Conservation (phyloP, 1,140 invertebrate species). For the Cyclina sinensis region DNA sequence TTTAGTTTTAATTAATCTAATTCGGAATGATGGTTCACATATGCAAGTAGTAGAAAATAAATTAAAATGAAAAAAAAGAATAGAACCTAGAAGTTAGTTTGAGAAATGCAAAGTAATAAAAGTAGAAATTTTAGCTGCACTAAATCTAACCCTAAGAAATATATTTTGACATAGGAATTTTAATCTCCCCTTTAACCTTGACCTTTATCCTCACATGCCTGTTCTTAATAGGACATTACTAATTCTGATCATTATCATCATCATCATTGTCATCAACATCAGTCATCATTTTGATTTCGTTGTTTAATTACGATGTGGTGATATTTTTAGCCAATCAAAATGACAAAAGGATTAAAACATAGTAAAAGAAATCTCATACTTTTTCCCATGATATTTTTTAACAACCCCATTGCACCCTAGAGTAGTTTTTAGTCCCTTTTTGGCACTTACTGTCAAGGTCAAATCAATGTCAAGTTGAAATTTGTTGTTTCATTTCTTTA, state of each 20-base stretch:
- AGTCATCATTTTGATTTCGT: conserved; percentile 50
- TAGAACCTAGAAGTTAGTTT: conserved; percentile 14
- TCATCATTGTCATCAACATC: conserved; percentile 58
- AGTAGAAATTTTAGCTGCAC: conserved; percentile 30
- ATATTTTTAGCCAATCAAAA: conserved; percentile 50
- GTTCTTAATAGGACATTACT: not conserved
- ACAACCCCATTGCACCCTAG: conserved; percentile 46
- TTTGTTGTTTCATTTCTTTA: not conserved
- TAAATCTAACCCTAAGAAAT: conserved; percentile 10
- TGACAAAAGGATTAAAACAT: not conserved
- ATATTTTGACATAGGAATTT: conserved; percentile 13
- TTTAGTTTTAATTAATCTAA: not conserved
- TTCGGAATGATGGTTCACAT: not conserved
- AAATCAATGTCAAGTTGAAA: not conserved
- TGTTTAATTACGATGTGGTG: conserved; percentile 32
- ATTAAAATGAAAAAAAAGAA: too few species aligned
- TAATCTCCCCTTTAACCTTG: not conserved
- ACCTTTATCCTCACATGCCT: not conserved
- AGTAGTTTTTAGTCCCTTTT: conserved; percentile 32
- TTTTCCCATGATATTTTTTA: conserved; percentile 6
- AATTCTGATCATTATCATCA: conserved; percentile 22
- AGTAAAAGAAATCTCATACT: not conserved
- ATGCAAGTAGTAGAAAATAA: conserved; percentile 20
- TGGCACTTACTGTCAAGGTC: not conserved
- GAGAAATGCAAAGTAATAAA: conserved; percentile 26